phyloP scores from a whole-genome alignment of 30 jellyfish, hydroid and myxozoan genomes.

The Pseudorhiza aurosa region DNA sequence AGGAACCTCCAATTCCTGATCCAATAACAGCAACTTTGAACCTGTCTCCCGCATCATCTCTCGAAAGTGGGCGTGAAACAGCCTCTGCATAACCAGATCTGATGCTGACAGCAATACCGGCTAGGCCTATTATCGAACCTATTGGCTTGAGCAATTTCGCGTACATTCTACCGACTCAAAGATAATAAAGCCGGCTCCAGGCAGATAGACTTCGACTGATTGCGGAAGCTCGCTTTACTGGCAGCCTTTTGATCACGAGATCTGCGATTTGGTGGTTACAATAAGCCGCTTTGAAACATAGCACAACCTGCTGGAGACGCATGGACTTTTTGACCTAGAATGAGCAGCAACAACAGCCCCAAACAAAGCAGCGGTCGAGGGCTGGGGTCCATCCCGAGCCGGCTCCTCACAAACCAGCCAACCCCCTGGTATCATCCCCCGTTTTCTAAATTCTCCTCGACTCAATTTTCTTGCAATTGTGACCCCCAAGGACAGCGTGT shows the following conservation, averaged over 20 bases:
- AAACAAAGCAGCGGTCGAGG: background rate
- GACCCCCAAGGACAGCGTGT: no score
- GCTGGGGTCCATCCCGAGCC: no score
- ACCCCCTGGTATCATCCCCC: no score
- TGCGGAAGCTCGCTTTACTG: background rate
- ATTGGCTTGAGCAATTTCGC: background rate
- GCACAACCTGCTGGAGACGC: background rate
- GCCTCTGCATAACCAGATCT: slow-evolving; percentile 4
- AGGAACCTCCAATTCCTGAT: slow-evolving; percentile 88
- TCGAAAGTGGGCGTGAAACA: slow-evolving; percentile 2
- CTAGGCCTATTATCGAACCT: slow-evolving; percentile 24
- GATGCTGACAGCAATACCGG: slow-evolving; percentile 21
- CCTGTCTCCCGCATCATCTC: background rate
- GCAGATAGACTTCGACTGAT: background rate
- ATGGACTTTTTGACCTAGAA: background rate
- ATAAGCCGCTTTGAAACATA: background rate
- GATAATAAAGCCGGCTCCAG: background rate
- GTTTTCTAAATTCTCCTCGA: no score
- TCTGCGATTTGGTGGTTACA: background rate
- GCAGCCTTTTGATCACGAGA: background rate
- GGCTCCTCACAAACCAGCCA: no score
- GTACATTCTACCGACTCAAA: background rate
- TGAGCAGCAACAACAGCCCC: background rate
- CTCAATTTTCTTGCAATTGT: no score
- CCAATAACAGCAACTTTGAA: slow-evolving; percentile 87